Percentiles rank a stretch among this genome's conserved stretches.
Conservation (phyloP, 2,797 vertebrate genomes). For the Sebastes dallii region DNA sequence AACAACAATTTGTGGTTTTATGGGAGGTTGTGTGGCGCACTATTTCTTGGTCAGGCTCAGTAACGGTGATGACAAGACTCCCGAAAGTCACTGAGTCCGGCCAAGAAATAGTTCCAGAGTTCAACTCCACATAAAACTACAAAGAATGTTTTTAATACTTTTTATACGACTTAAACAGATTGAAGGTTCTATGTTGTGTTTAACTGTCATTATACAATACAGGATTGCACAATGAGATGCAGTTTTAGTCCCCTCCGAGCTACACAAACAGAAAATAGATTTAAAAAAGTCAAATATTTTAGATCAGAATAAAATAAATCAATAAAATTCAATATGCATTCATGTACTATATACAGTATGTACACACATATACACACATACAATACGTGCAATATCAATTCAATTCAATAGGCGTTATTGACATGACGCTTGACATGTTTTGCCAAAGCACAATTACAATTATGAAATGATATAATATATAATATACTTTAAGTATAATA, state of each 20-base stretch:
- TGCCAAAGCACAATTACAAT: too few relatives aligned
- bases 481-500: too few relatives aligned
- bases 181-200: too few relatives aligned
- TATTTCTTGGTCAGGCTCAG: not conserved
- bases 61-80: not conserved
- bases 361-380: not conserved
- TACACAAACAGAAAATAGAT: not conserved
- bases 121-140: not conserved
- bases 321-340: too few relatives aligned
- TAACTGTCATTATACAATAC: not conserved
- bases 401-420: too few relatives aligned
- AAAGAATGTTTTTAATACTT: not conserved
- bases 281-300: too few relatives aligned
- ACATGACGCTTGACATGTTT: accelerated
- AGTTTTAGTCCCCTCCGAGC: accelerated
- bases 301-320: too few relatives aligned
- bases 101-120: not conserved
- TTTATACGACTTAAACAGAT: not conserved
- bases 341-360: not conserved
- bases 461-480: too few relatives aligned
- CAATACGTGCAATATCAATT: not conserved
- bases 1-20: not conserved
- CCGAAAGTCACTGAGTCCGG: not conserved
- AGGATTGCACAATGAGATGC: not conserved
- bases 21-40: not conserved